Evolutionary conservation across 2,888 invertebrate species (phyloP), one percentile per base, ranked within the genome.

Genomic region (Drosophila diplacantha): DNA sequence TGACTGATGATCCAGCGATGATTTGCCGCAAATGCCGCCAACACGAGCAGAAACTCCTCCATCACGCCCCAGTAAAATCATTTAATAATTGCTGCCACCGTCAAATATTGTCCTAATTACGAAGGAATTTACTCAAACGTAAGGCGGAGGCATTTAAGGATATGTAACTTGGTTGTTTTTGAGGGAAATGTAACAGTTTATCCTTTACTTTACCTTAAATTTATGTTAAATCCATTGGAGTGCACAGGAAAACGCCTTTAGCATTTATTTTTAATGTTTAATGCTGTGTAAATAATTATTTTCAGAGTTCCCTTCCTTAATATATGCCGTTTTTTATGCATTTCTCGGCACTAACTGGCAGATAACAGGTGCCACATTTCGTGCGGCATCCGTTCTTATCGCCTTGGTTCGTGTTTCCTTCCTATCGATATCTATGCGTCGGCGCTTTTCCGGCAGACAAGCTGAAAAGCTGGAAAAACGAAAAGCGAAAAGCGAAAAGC

Each of bases 1-100:
- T 83, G 83, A 83, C 63, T 84, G 80, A 83, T 83, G 82, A 74
- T 73, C 62, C 61, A 50, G 69, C 79, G 69, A 84, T 84, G 84
- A 83, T 76, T 73, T 69, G 83, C 74, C 78, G 74, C 69, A 81
- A 62, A 29, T 58, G 43, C 35, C 34, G 55, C 41, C 18, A 29
- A 44, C 29, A 18, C 8, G 44, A 44, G 29, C 29, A 44, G 14
- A 31, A 46, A 31, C 31, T 16, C 31, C 31, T 3, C 22, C n/a
- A 34, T 47, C 20, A 34, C 22, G 22, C 32, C 55, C 31, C 6
- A 16, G 29, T 12, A 38, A 51, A 51, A 32, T 18, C 56, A 56
- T 56, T 52, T 39, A 38, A 55, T 59, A 46, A 56, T 24, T 31
- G 44, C 16, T 24, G 31, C 22, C 24, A 11, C 37, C 51, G 29